Conservation (phyloP, 1,140 invertebrate species). For the Vanessa tameamea region DNA sequence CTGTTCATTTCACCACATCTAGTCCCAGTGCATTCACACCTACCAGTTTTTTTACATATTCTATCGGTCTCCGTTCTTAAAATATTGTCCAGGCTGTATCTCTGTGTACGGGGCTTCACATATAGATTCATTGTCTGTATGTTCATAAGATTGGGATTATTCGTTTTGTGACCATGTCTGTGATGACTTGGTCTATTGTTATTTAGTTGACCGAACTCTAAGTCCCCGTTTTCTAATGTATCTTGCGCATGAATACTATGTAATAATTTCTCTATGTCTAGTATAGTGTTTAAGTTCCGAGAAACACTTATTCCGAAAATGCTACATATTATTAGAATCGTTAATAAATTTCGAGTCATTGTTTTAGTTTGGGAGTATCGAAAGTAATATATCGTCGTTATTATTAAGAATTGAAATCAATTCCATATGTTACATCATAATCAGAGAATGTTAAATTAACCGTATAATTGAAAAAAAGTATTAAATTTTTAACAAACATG, state of each 20-base stretch:
- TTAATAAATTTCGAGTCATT: not conserved
- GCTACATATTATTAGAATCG: not conserved
- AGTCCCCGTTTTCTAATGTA: not conserved
- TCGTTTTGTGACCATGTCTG: not conserved
- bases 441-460: slow-evolving; percentile 40
- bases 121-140: slow-evolving; percentile 28
- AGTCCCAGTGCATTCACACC: slow-evolving; percentile 10
- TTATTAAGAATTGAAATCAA: slow-evolving; percentile 25
- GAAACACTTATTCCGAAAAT: not conserved
- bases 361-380: not conserved
- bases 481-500: slow-evolving; percentile 22
- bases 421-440: slow-evolving; percentile 35
- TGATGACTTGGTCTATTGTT: slow-evolving; percentile 2
- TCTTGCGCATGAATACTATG: slow-evolving; percentile 7
- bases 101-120: slow-evolving; percentile 14
- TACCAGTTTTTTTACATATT: slow-evolving; percentile 22
- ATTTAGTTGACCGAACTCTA: not conserved
- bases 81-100: slow-evolving; percentile 3
- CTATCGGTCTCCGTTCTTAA: slow-evolving; percentile 9
- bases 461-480: slow-evolving; percentile 40
- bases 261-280: slow-evolving; percentile 16
- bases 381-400: not conserved
- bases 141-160: slow-evolving; percentile 24
- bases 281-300: not conserved
- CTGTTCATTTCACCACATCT: slow-evolving; percentile 24